phyloP scores from a whole-genome alignment of 2,797 vertebrate genomes.

The Botia almorhae region DNA sequence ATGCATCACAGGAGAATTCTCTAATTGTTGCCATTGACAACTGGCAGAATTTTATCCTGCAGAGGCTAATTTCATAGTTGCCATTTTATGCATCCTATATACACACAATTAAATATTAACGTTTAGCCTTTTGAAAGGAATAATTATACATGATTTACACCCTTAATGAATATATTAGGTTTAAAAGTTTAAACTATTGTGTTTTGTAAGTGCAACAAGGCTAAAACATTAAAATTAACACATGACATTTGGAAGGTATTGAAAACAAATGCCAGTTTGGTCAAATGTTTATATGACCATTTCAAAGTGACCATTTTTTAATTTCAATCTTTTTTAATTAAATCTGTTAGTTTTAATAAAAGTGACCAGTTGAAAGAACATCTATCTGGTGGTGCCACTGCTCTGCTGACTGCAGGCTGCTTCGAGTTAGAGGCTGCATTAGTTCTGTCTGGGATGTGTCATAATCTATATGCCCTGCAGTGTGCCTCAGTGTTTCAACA shows the following conservation, averaged over 20 bases:
- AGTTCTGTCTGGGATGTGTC: conserved; percentile 13
- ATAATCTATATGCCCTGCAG: conserved; percentile 33
- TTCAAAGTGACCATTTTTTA: too few species aligned
- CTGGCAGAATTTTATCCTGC: not conserved
- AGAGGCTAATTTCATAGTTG: not conserved
- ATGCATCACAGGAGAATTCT: not conserved
- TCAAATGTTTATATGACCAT: not conserved
- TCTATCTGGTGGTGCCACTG: not conserved
- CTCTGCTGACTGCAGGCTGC: not conserved
- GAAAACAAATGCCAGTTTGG: not conserved
- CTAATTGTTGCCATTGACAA: not conserved
- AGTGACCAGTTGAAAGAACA: not conserved
- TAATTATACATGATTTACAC: not conserved
- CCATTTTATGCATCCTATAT: not conserved
- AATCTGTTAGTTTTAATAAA: not conserved
- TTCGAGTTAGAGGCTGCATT: conserved; percentile 16
- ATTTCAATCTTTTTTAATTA: too few species aligned
- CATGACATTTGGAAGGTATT: not conserved
- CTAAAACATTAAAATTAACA: not conserved
- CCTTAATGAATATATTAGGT: not conserved
- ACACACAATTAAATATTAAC: not conserved
- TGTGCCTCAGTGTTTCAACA: conserved; percentile 59
- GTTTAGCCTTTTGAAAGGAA: not conserved
- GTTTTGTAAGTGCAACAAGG: not conserved
- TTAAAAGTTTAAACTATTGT: not conserved